Base-by-base conservation (phyloP, 1,140 invertebrate species). In the Coenobita brevimanus region DNA sequence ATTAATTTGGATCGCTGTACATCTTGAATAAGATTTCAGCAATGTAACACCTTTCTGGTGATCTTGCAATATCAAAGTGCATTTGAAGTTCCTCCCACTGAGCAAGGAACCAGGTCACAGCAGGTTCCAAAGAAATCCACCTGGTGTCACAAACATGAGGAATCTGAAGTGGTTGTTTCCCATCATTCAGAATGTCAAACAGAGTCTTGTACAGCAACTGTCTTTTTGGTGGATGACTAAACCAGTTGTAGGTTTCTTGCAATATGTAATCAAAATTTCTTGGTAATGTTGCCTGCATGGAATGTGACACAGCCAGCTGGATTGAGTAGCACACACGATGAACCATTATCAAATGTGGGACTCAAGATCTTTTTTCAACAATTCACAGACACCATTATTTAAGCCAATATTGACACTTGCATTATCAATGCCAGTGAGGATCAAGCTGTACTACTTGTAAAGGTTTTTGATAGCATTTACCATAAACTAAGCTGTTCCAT, bases 1-100 rank as follows among this genome's bases (percentile, higher is more conserved):
- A 36, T 82, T 82, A 4, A 82, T 36, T 6, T n/a, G 57, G 62
- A 27, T 82, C 80, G 46, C 33, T 82, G 38, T 82, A 69, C 62
- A 82, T 82, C 2, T 41, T 30, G 6, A 13, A 82, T 27, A 82
- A 41, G 41, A 57, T 67, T 43, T 82, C 41, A 3, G 62, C 36
- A 69, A 21, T 82, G n/a, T 82, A 67, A 27, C 80, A 69, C 80
- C 69, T 82, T 46, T 82, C 62, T 2, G 30, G 27, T 3, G 80
- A 69, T 24, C 62, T 64, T 2, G 41, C 60, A 13, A 46, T 43
- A 4, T 82, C 33, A 43, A 67, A 82, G 0, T 60, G 78, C n/a
- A 33, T 33, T 80, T 60, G 57, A 13, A 80, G 54, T 46, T 80
- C 78, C 15, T 80, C 46, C 62, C 80, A 67, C 21, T 64, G 60